Evolutionary conservation across 2,888 invertebrate species (phyloP).

Genomic region (Parasteatoda lunata): DNA sequence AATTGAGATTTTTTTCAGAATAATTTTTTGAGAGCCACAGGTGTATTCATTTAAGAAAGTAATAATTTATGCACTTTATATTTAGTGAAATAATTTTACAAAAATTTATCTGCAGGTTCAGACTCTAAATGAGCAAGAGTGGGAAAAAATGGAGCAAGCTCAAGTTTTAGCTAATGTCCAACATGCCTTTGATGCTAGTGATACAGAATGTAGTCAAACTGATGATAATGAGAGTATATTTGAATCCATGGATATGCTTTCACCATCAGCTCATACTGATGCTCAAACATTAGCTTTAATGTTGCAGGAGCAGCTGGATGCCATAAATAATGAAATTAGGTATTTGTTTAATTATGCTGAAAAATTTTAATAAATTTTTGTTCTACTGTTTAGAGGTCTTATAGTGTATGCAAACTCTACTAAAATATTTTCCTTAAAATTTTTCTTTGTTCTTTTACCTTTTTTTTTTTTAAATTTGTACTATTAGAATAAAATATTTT

Average conservation of each 20-base stretch:
- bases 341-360: background rate
- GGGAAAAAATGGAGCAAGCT: conserved; percentile 90
- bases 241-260: conserved; percentile 81
- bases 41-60: too few relatives aligned
- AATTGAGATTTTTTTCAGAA: too few relatives aligned
- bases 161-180: conserved; percentile 93
- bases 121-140: conserved; percentile 78
- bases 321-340: conserved; percentile 98
- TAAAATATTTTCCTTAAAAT: too few relatives aligned
- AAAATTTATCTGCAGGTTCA: conserved; percentile 52
- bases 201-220: conserved; percentile 74
- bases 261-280: conserved; percentile 85
- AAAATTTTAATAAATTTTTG: background rate
- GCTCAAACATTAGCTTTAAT: conserved; percentile 98
- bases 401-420: too few relatives aligned
- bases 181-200: conserved; percentile 91
- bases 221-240: conserved; percentile 87
- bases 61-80: too few relatives aligned
- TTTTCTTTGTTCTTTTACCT: too few relatives aligned
- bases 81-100: too few relatives aligned
- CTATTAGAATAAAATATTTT: too few relatives aligned
- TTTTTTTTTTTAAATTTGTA: too few relatives aligned
- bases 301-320: conserved; percentile 99
- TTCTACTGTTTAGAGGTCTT: too few relatives aligned
- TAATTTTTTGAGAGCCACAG: too few relatives aligned